phyloP scores from a whole-genome alignment of 92 coral and sea anemone species.

The Epizoanthus ramosus region DNA sequence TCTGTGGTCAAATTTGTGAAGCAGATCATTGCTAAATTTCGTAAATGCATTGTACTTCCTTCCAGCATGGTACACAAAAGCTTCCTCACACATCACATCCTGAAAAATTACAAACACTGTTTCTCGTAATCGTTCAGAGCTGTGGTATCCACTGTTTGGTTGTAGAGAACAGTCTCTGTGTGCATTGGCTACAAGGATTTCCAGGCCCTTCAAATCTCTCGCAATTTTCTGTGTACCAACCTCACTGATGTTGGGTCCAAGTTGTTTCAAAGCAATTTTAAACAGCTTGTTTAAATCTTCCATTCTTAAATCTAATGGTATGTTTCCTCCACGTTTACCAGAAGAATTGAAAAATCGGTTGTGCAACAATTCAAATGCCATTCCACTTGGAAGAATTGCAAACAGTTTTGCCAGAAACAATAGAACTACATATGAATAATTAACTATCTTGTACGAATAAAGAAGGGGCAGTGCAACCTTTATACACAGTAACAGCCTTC shows the following conservation, averaged over 20 bases:
- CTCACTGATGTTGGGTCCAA: slow-evolving; percentile 37
- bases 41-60: slow-evolving; percentile 35
- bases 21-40: slow-evolving; percentile 37
- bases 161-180: slow-evolving; percentile 24
- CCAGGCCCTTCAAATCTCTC: slow-evolving; percentile 21
- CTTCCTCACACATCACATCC: slow-evolving; percentile 28
- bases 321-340: slow-evolving; percentile 40
- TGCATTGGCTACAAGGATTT: slow-evolving; percentile 22
- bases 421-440: slow-evolving; percentile 42
- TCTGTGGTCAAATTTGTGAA: slow-evolving; percentile 39
- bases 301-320: slow-evolving; percentile 34
- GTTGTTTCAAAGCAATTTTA: slow-evolving; percentile 37
- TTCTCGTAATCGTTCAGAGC: slow-evolving; percentile 23
- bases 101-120: slow-evolving; percentile 27
- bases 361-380: slow-evolving; percentile 40
- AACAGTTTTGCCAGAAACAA: slow-evolving; percentile 34
- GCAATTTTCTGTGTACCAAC: slow-evolving; percentile 46
- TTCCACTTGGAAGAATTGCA: slow-evolving; percentile 33
- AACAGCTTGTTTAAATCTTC: slow-evolving; percentile 37
- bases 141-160: slow-evolving; percentile 25
- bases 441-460: slow-evolving; percentile 13
- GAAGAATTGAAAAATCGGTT: slow-evolving; percentile 39
- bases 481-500: slow-evolving; percentile 14
- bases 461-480: slow-evolving; percentile 32
- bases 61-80: slow-evolving; percentile 22